These are phyloP conservation scores for Microcebus griseorufus DNA, from an alignment of 2,113 vertebrate species.

Conservation along the genomic window DNA sequence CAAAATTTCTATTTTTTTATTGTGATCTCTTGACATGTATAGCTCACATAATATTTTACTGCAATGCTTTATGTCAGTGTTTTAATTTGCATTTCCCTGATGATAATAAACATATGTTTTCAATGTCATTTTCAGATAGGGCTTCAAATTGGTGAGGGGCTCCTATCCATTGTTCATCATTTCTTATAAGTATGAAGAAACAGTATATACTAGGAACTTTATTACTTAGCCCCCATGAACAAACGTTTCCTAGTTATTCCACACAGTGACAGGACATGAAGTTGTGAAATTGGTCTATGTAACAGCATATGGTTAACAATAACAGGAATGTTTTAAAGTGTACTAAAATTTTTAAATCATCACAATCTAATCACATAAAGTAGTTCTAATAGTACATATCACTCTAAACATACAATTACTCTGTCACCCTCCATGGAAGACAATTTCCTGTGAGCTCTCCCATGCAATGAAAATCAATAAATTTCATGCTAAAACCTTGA, in stretches of 20 bases:
- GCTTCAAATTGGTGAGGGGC: neutral
- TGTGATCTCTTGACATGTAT: neutral
- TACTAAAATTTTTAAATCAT: constrained; percentile 55
- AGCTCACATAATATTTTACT: neutral
- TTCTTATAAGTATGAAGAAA: neutral
- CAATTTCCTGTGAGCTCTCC: constrained; percentile 47
- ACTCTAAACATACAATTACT: constrained; percentile 46
- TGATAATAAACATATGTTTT: neutral
- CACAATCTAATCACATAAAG: constrained; percentile 38
- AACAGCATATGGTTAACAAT: constrained; percentile 43
- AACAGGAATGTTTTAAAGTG: constrained; percentile 30
- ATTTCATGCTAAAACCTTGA: neutral
- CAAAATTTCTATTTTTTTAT: neutral
- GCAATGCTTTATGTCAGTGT: neutral
- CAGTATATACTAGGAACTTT: neutral
- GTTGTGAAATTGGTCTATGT: neutral
- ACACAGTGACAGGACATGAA: neutral
- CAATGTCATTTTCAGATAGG: neutral
- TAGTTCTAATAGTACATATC: constrained; percentile 37
- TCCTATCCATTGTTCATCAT: neutral
- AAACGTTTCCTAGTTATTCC: neutral
- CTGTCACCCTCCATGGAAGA: constrained; percentile 18
- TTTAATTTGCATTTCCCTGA: neutral
- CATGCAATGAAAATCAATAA: constrained; percentile 44
- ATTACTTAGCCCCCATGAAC: neutral